A percentile compares a stretch with the other conserved stretches of the same genome.
Evolutionary conservation across 2,797 vertebrate species (phyloP).

Genomic region (Tenualosa ilisha): DNA sequence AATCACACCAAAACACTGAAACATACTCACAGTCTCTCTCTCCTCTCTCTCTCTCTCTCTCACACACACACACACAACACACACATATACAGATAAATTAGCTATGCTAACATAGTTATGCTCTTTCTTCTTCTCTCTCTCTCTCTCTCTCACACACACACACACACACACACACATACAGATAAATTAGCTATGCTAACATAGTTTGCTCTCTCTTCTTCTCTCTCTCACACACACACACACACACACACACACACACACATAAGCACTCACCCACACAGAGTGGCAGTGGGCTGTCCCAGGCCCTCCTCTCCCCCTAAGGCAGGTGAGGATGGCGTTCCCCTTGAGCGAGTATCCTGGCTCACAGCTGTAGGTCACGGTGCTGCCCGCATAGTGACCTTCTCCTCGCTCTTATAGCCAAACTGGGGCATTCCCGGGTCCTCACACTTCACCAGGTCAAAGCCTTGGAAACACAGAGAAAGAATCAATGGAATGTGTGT

Average conservation of each 20-base stretch:
- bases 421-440: conserved; percentile 94
- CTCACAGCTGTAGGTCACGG: conserved; percentile 89
- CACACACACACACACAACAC: neutral
- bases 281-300: conserved; percentile 90
- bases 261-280: conserved; percentile 87
- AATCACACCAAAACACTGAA: too few species aligned
- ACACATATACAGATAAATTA: too few species aligned
- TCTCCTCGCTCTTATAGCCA: conserved; percentile 91
- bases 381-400: conserved; percentile 94
- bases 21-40: neutral
- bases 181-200: conserved; percentile 3
- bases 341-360: conserved; percentile 90
- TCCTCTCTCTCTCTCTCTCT: neutral
- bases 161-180: conserved; percentile 23
- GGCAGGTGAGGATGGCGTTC: conserved; percentile 82
- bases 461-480: conserved; percentile 74
- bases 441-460: conserved; percentile 95
- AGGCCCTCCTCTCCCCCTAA: conserved; percentile 93
- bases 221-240: neutral
- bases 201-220: too few species aligned
- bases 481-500: neutral
- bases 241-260: too few species aligned
- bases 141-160: conserved; percentile 25
- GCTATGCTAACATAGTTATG: too few species aligned
- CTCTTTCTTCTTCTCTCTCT: too few species aligned